Evolutionary conservation across 1,140 invertebrate genomes (phyloP).

Genomic region (Tribolium castaneum): DNA sequence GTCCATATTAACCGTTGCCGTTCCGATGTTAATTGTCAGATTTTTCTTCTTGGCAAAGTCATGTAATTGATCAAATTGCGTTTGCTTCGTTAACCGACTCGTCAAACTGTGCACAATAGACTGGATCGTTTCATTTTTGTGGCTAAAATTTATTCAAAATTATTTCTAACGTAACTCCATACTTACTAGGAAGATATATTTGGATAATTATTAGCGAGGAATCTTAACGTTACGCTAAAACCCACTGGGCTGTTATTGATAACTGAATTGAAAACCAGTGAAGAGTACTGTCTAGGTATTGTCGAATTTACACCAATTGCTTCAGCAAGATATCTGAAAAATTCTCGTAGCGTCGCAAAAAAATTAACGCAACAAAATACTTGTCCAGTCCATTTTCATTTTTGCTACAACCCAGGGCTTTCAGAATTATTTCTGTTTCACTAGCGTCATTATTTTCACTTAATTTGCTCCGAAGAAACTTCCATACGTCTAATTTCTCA

Average conservation of each 20-base stretch:
- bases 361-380: conserved; percentile 58
- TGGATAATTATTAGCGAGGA: too few relatives aligned
- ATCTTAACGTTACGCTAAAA: background rate
- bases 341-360: too few relatives aligned
- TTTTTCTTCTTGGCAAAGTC: too few relatives aligned
- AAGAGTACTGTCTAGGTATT: background rate
- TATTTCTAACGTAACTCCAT: too few relatives aligned
- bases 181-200: too few relatives aligned
- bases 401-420: conserved; percentile 69
- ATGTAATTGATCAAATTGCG: too few relatives aligned
- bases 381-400: conserved; percentile 60
- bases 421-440: conserved; percentile 69
- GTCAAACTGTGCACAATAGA: too few relatives aligned
- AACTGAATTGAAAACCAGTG: background rate
- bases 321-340: background rate
- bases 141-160: too few relatives aligned
- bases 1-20: too few relatives aligned
- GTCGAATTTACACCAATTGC: background rate
- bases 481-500: conserved; percentile 61
- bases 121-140: too few relatives aligned
- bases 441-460: conserved; percentile 64
- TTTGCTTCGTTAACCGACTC: too few relatives aligned
- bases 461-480: conserved; percentile 66
- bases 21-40: too few relatives aligned
- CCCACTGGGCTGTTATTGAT: background rate